These are phyloP conservation scores for Columba livia DNA, from an alignment of 2,113 vertebrate genomes.

Conservation along the genomic window DNA sequence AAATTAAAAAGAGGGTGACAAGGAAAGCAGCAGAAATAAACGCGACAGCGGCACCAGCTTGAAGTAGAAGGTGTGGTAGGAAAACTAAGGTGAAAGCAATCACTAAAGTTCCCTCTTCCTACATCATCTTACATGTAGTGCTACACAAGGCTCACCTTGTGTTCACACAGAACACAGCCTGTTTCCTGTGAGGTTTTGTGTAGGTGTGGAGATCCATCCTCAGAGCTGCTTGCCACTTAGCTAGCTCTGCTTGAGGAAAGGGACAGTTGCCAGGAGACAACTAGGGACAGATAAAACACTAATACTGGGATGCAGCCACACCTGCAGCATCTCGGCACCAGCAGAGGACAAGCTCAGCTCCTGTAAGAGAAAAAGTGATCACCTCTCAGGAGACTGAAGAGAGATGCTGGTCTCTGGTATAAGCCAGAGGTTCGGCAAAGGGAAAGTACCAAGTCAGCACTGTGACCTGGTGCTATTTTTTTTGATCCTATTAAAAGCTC, in stretches of 20 bases:
- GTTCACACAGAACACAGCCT: constrained; percentile 23
- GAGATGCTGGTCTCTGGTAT: neutral
- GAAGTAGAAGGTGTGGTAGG: constrained; percentile 1
- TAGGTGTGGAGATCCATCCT: constrained; percentile 9
- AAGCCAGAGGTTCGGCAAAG: neutral
- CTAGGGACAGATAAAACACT: neutral
- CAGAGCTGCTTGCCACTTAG: constrained; percentile 36
- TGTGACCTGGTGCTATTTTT: neutral
- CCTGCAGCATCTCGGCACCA: neutral
- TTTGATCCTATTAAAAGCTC: neutral
- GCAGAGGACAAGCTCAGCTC: neutral
- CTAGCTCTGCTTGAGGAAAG: neutral
- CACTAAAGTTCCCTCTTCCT: neutral
- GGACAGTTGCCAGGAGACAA: neutral
- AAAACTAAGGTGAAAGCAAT: neutral
- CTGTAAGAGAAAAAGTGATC: neutral
- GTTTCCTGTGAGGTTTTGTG: neutral
- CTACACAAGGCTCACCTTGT: constrained; percentile 2
- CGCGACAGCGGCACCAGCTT: neutral
- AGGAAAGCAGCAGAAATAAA: constrained; percentile 34
- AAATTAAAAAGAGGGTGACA: neutral
- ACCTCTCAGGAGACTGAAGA: neutral
- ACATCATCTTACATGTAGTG: neutral
- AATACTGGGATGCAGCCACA: neutral
- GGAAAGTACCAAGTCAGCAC: neutral